Percentiles rank a stretch among this genome's conserved stretches.
Conservation (phyloP, 2,113 vertebrate species). For the Carassius auratus region DNA sequence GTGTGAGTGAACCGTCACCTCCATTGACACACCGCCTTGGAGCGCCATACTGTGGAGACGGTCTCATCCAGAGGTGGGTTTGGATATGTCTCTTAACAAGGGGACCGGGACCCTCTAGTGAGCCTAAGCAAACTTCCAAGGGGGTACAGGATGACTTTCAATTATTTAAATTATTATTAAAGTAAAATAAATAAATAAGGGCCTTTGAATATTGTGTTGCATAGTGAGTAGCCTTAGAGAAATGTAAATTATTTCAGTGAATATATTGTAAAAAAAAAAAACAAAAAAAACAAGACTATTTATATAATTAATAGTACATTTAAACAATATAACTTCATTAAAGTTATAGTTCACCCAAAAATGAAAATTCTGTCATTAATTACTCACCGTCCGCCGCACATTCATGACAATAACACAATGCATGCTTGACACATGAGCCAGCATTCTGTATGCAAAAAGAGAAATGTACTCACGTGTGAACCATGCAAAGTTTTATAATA, state of each 20-base stretch:
- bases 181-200: not conserved
- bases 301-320: not conserved
- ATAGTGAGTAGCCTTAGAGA: not conserved
- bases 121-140: not conserved
- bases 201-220: not conserved
- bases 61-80: constrained; percentile 83
- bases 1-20: constrained; percentile 89
- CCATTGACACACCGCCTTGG: constrained; percentile 82
- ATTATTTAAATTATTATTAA: not conserved
- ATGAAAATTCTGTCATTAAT: no score
- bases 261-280: not conserved
- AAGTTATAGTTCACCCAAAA: no score
- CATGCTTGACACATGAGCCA: no score
- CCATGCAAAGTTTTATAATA: no score
- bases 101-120: not conserved
- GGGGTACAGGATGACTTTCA: not conserved
- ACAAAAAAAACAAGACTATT: not conserved
- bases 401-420: no score
- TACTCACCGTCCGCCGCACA: no score
- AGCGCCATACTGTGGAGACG: constrained; percentile 91
- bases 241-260: not conserved
- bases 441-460: no score
- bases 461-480: no score
- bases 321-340: not conserved
- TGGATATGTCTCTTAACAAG: not conserved